Conservation (phyloP, 2,888 invertebrate genomes). For the Osmoderma eremita region DNA sequence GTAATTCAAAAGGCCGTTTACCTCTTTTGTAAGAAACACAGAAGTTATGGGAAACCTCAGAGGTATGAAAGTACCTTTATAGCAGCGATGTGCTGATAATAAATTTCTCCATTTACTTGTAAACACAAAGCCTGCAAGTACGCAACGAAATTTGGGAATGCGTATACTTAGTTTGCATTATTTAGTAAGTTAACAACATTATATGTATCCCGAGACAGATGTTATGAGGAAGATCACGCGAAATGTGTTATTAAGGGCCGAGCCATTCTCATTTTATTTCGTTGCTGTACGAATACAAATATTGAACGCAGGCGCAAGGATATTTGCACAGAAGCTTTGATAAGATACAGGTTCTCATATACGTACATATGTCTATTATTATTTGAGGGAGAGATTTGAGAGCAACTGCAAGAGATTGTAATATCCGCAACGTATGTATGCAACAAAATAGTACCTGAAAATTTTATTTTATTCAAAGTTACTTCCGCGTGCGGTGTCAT, state of each 20-base stretch:
- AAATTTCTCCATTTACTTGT: background rate
- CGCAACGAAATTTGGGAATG: background rate
- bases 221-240: slow-evolving; percentile 1
- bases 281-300: background rate
- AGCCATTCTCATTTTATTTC: background rate
- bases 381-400: background rate
- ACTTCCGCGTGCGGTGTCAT: slow-evolving; percentile 2
- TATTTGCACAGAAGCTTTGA: too few relatives aligned
- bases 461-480: slow-evolving; percentile 5
- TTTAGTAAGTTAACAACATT: slow-evolving; percentile 10
- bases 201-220: background rate
- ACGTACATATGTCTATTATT: background rate
- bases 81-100: background rate
- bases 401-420: background rate
- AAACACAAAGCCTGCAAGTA: background rate
- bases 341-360: too few relatives aligned
- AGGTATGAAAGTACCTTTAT: background rate
- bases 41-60: too few relatives aligned
- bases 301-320: too few relatives aligned
- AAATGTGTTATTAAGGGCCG: background rate
- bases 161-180: slow-evolving; percentile 1
- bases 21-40: too few relatives aligned
- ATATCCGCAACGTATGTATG: slow-evolving; percentile 5
- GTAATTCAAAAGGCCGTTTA: too few relatives aligned
- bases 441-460: slow-evolving; percentile 16